These are phyloP conservation scores for Theonella swinhoei DNA, from an alignment of 37 sponge, comb jelly and placozoan genomes.

Conservation along the genomic window DNA sequence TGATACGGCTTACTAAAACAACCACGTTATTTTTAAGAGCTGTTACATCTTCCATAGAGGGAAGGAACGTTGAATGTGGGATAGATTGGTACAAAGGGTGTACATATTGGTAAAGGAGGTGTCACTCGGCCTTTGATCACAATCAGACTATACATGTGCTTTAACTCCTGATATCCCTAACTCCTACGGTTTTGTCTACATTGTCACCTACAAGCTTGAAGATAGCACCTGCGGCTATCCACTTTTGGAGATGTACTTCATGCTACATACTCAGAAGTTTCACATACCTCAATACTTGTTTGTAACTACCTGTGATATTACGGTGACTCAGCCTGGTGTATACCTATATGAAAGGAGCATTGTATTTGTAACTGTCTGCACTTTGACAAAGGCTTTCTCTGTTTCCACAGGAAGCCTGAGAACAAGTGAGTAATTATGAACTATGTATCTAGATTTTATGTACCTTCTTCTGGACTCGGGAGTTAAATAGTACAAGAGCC, in stretches of 20 bases:
- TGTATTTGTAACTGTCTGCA: no score
- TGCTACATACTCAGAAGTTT: neutral
- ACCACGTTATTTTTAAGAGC: conserved; percentile 3
- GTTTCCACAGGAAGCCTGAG: no score
- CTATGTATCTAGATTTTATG: no score
- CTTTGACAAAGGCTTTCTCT: no score
- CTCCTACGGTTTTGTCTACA: conserved; percentile 13
- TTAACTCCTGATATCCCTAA: neutral
- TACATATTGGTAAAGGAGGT: neutral
- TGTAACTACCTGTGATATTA: neutral
- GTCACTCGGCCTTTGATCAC: neutral
- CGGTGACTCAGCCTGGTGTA: neutral
- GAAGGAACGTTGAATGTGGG: neutral
- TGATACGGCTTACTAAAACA: neutral
- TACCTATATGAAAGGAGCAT: neutral
- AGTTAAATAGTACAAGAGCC: no score
- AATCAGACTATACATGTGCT: neutral
- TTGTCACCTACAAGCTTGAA: conserved; percentile 1
- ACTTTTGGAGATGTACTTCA: neutral
- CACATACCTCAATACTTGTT: neutral
- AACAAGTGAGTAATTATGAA: no score
- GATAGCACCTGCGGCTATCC: neutral
- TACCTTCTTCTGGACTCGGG: neutral
- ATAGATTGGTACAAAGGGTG: neutral
- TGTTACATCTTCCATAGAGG: neutral